phyloP scores from a whole-genome alignment of 2,797 vertebrate species.

The Sparus aurata region DNA sequence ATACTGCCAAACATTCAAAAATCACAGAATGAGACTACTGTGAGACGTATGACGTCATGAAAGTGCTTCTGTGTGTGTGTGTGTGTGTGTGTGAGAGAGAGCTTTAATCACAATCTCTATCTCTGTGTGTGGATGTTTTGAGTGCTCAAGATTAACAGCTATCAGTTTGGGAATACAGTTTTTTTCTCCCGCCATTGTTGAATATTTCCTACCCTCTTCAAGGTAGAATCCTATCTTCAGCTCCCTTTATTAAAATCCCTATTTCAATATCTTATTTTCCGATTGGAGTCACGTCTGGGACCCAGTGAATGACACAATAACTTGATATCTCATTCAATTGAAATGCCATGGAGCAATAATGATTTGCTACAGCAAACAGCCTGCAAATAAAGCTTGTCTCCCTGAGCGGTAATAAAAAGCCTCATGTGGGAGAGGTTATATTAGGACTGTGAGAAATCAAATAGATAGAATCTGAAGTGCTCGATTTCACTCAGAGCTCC shows the following conservation, averaged over 20 bases:
- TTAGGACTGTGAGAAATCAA: constrained; percentile 80
- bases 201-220: constrained; percentile 56
- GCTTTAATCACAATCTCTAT: constrained; percentile 25
- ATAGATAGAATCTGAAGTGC: constrained; percentile 77
- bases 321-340: constrained; percentile 82
- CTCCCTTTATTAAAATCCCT: constrained; percentile 78
- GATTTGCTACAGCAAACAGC: constrained; percentile 83
- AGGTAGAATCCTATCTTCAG: constrained; percentile 64
- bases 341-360: constrained; percentile 84
- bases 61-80: constrained; percentile 15
- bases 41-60: constrained; percentile 4
- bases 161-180: constrained; percentile 55
- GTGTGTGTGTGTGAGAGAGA: constrained; percentile 9
- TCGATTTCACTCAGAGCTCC: constrained; percentile 64
- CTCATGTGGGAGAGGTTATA: constrained; percentile 74
- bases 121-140: constrained; percentile 26
- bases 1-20: constrained; percentile 7
- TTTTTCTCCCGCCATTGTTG: constrained; percentile 52
- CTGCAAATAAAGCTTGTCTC: constrained; percentile 84
- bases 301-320: constrained; percentile 76
- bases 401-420: constrained; percentile 79
- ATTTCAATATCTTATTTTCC: constrained; percentile 76
- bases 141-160: constrained; percentile 62
- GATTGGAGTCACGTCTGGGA: constrained; percentile 75
- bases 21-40: constrained; percentile 2